Evolutionary conservation across 2,888 invertebrate genomes (phyloP).

Genomic region (Hirtodrosophila trivittata): DNA sequence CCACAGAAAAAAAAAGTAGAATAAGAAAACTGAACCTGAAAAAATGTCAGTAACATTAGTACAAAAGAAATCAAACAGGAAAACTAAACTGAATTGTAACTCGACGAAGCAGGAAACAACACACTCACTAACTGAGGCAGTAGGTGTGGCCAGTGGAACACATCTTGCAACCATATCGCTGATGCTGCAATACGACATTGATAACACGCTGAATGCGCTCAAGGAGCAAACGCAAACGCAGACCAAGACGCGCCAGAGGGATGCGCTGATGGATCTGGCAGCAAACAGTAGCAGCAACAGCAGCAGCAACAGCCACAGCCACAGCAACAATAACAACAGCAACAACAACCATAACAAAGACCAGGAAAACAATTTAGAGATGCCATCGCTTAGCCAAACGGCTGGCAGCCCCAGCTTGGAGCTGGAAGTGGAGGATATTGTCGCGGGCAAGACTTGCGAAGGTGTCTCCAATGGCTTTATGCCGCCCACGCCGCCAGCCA

Average conservation of each 20-base stretch:
- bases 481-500: constrained; percentile 82
- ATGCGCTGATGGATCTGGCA: constrained; percentile 40
- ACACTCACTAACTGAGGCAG: constrained; percentile 3
- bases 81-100: constrained; percentile 37
- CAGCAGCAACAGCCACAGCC: constrained; percentile 15
- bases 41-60: constrained; percentile 74
- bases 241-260: constrained; percentile 22
- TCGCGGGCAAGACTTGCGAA: constrained; percentile 36
- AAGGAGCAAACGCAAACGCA: constrained; percentile 73
- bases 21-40: constrained; percentile 26
- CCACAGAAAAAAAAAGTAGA: not conserved
- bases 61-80: constrained; percentile 59
- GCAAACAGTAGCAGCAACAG: not conserved
- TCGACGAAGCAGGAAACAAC: constrained; percentile 6
- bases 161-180: constrained; percentile 78
- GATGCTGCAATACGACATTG: constrained; percentile 83
- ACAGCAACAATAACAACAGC: constrained; percentile 11
- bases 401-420: constrained; percentile 43
- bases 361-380: constrained; percentile 30
- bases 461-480: constrained; percentile 38
- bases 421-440: constrained; percentile 55
- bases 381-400: constrained; percentile 31
- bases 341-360: constrained; percentile 30
- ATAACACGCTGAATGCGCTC: constrained; percentile 83
- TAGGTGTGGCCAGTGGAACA: constrained; percentile 28